A percentile compares a stretch with the other conserved stretches of the same genome.
These are phyloP conservation scores for Pygocentrus nattereri DNA, from an alignment of 2,797 vertebrate species.

Conservation along the genomic window DNA sequence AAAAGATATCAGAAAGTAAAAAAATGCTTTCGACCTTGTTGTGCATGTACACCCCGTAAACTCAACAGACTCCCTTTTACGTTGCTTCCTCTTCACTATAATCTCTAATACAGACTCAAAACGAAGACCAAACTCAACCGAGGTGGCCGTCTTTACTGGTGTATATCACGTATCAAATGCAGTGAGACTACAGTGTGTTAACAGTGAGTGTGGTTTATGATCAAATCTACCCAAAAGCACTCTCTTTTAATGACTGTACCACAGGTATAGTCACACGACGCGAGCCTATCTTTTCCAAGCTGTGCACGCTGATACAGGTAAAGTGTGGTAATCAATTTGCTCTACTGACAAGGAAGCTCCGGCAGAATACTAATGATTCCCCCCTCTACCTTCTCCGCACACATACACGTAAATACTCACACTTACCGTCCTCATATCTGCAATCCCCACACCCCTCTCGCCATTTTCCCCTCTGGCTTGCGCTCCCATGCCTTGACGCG, in stretches of 20 bases:
- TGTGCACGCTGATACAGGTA: slow-evolving; percentile 95
- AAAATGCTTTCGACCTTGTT: too few species aligned
- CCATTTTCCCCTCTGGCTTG: slow-evolving; percentile 57
- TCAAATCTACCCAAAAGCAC: slow-evolving; percentile 26
- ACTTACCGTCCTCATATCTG: slow-evolving; percentile 11
- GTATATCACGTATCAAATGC: neutral
- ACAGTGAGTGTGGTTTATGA: neutral
- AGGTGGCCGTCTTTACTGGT: neutral
- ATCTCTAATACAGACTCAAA: neutral
- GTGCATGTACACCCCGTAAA: neutral
- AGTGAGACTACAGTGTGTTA: neutral
- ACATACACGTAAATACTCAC: slow-evolving; percentile 2
- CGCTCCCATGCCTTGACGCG: slow-evolving; percentile 85
- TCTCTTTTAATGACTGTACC: slow-evolving; percentile 3
- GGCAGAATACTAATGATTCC: slow-evolving; percentile 90
- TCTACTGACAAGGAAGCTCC: slow-evolving; percentile 91
- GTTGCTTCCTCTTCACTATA: too few species aligned
- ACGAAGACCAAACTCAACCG: neutral
- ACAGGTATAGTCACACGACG: neutral
- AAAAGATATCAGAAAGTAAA: too few species aligned
- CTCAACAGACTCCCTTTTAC: neutral
- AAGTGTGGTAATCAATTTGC: slow-evolving; percentile 97
- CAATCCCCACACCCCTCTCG: neutral
- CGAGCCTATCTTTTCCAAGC: slow-evolving; percentile 81
- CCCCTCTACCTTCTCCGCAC: neutral